These are phyloP conservation scores for Theropithecus gelada DNA, from an alignment of 2,113 vertebrate genomes.

Conservation along the genomic window DNA sequence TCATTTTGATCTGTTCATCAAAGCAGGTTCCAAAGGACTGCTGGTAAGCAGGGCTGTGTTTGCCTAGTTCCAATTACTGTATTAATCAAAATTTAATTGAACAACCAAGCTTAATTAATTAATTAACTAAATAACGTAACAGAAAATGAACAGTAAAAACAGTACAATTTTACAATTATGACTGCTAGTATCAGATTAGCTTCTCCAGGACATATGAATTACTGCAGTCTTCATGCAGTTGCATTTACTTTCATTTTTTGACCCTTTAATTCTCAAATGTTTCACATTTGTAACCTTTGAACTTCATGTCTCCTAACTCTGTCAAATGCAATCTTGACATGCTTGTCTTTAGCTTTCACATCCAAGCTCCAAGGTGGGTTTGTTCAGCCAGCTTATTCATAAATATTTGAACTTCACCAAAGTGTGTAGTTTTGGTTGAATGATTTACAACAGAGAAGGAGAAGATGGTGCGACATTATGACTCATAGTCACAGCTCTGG, in stretches of 20 bases:
- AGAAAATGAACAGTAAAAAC: conserved; percentile 13
- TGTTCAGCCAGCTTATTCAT: background rate
- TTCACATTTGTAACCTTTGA: background rate
- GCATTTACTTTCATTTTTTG: background rate
- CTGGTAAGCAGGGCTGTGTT: conserved; percentile 54
- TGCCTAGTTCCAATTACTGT: conserved; percentile 67
- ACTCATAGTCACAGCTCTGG: background rate
- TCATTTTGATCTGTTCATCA: conserved; percentile 66
- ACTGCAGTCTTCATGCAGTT: background rate
- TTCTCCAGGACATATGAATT: conserved; percentile 18
- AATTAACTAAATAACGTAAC: conserved; percentile 53
- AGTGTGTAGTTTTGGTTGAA: background rate
- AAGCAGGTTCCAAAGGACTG: conserved; percentile 20
- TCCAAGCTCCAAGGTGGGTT: background rate
- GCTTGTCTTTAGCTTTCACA: background rate
- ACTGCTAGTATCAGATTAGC: background rate
- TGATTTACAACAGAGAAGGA: background rate
- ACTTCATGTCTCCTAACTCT: background rate
- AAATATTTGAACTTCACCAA: background rate
- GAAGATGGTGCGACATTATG: background rate
- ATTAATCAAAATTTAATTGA: conserved; percentile 77
- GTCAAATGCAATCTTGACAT: background rate
- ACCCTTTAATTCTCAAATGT: background rate
- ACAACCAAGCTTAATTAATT: conserved; percentile 58
- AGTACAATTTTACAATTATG: conserved; percentile 38